Base-by-base conservation (phyloP, 2,797 vertebrate genomes). In the Diglossa cyanea region DNA sequence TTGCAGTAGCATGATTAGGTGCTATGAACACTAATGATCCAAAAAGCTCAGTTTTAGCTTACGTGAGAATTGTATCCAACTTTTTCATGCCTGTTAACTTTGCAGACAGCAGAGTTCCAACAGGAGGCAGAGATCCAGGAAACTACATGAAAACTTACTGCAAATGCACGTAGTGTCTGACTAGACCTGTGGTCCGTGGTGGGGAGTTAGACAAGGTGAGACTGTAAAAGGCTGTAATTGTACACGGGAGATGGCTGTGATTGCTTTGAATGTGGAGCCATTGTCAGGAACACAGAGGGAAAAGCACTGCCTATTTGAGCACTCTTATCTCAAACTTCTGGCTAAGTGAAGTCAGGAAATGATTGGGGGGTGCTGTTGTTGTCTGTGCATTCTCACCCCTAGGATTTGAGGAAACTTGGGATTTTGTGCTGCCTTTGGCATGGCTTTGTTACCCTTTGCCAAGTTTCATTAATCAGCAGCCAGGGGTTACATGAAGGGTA, bases 191-290 rank as follows among this genome's bases (percentile, higher is more conserved):
- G 85, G 88, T 91, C 85, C 15, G 4, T 63, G 79, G 90, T 87
- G 78, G 74, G 66, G 93, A 95, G 90, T 86, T 94, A 86, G 94
- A 93, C 93, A 93, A 96, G 95, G 93, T 96, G 95, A 96, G 94
- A 53, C 88, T 96, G 58, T 95, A 94, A 96, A 96, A 93, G 77
- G 75, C 62, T 63, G 75, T 96, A 96, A 97, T 95, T 97, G 95
- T 92, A 91, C 94, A 94, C 94, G 72, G 82, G 95, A 97, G 95
- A 96, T 93, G 78, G 48, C 75, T 66, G 75, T 93, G 92, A 93
- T 96, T 96, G 93, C 94, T 93, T 95, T 95, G 89, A 96, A 95
- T 88, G 92, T 76, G 86, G 51, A 94, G 76, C 72, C 68, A 77
- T 95, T 95, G 89, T 95, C 73, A 92, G 78, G 76, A 88, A 12